phyloP scores from a whole-genome alignment of 2,888 invertebrate species.

The Oasisia sp. region DNA sequence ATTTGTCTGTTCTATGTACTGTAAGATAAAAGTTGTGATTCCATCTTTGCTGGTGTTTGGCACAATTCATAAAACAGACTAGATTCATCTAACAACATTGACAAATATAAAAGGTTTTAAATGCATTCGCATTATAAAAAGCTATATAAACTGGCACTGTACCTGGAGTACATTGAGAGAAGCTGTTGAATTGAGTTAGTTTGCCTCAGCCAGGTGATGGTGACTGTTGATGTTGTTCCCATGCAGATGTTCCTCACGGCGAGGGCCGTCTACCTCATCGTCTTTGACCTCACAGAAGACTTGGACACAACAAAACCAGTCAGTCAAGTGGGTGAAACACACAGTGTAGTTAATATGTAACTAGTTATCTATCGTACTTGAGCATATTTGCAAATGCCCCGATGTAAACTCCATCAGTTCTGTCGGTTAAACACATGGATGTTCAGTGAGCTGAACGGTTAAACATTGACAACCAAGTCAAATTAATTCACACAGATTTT shows the following conservation, averaged over 20 bases:
- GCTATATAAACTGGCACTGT: neutral
- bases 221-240: conserved; percentile 7
- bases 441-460: too few species aligned
- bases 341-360: neutral
- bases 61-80: neutral
- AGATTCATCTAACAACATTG: neutral
- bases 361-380: too few species aligned
- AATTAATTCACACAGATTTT: too few species aligned
- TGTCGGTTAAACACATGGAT: too few species aligned
- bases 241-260: conserved; percentile 63
- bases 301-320: conserved; percentile 39
- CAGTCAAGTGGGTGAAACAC: neutral
- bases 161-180: neutral
- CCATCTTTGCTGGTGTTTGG: neutral
- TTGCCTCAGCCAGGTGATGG: neutral
- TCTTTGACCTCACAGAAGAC: conserved; percentile 64
- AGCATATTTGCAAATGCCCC: too few species aligned
- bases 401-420: too few species aligned
- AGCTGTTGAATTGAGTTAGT: neutral
- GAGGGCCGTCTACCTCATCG: conserved; percentile 64
- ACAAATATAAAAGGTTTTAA: neutral
- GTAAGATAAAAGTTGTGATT: neutral
- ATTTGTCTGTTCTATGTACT: too few species aligned
- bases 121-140: neutral
- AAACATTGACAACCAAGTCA: too few species aligned